Evolutionary conservation across 2,113 vertebrate species (phyloP), one percentile per base, ranked within the genome.

Genomic region (Melanocharis versteri): DNA sequence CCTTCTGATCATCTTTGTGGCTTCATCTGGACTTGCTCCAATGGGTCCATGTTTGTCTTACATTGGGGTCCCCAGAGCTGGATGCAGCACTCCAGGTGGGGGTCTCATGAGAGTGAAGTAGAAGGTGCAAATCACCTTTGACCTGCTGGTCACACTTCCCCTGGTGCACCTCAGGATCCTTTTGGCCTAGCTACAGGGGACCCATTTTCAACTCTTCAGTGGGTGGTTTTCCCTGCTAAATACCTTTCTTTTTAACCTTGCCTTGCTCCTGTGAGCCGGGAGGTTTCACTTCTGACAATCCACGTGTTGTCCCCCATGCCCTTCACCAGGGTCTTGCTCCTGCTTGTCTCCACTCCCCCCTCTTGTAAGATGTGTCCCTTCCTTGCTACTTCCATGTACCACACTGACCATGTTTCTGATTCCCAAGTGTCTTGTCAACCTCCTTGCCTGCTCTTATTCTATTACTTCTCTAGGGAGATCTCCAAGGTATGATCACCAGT

Each of bases 11-110:
- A 27, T 27, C 40, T 54, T 35, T 35, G 8, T 48, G 15, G 10
- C 12, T 40, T 69, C 2, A 0, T 61, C 54, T 60, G 30, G 39
- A 9, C 53, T 68, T 10, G 0, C 18, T 61, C 54, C 26, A 47
- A 8, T 24, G 26, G 8, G 12, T 40, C 54, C 12, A 4, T 40
- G 14, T 40, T 9, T 39, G 14, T 48, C 18, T 48, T 35, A 35
- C 3, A 2, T 0, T 42, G 26, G 14, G 30, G 12, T 1, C 15
- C 17, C 21, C 17, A 48, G 21, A 69, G 5, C 30, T 54, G 79
- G 8, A 35, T 40, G 47, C 13, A 31, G 13, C 54, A 40, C 18
- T 69, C 15, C 4, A 14, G 17, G 2, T 69, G 54, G 40, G 7
- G 7, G 7, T 76, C 35, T 37, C 22, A 42, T 33, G 30, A 48